Evolutionary conservation across 2,113 vertebrate species (phyloP), one percentile per base, ranked within the genome.

Genomic region (Anseranas semipalmata): DNA sequence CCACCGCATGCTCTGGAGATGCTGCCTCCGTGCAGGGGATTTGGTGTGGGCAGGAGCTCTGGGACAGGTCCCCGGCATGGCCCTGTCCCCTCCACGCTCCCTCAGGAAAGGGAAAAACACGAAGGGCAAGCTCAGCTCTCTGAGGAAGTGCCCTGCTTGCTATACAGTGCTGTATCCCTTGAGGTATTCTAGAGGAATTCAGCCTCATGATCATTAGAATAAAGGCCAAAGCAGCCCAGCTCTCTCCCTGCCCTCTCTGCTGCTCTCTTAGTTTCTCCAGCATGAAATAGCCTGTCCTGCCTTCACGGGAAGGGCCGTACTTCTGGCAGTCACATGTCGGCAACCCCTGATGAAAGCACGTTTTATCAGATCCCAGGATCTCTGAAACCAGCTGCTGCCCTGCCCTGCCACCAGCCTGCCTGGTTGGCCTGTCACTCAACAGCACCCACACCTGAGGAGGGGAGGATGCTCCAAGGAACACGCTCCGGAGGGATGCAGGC

Each of bases 141-240:
- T 70, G 87, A 84, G 71, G 89, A 95, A 87, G 10, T 35, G 89
- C 88, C 83, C 37, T 74, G 86, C 46, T 63, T 48, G 55, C 65
- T 90, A 16, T 76, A 87, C 72, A 35, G 28, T 6, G 19, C 56
- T n/a, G 66, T 66, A 53, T 55, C 60, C 73, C 87, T 65, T 15
- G 56, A 72, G 73, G 60, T 89, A 79, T 56, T 33, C 90, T 43
- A 1, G 70, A 85, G 91, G 93, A 97, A 96, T 95, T 91, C 74
- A 13, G 92, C 41, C 78, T 86, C 82, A 90, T 96, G 94, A 77
- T 71, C 95, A 86, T 86, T 2, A 88, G 76, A 90, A 94, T 80
- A 43, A 93, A 92, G 85, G 79, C 62, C 92, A 71, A 46, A 83
- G 75, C 59, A 90, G 78, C 41, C 70, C 82, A 27, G 63, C 63